These are phyloP conservation scores for Tachina lurida DNA, from an alignment of 2,888 invertebrate species.

Conservation along the genomic window DNA sequence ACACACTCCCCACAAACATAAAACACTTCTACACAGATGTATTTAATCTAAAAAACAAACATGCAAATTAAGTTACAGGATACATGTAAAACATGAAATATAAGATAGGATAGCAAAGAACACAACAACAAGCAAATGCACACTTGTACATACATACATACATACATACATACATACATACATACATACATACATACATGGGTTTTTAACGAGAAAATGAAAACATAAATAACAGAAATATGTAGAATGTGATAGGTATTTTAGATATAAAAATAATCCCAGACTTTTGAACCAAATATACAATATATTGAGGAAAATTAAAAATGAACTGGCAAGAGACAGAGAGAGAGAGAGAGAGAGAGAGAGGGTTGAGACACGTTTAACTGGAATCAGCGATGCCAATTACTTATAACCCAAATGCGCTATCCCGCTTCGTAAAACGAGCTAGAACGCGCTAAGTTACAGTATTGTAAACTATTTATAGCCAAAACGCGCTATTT, in stretches of 20 bases:
- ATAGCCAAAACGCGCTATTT: no score
- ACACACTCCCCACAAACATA: constrained; percentile 2
- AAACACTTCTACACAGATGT: not conserved
- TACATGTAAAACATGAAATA: constrained; percentile 30
- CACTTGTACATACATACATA: not conserved
- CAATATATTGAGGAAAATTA: constrained; percentile 2
- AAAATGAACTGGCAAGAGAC: not conserved
- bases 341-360: not conserved
- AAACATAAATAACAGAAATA: not conserved
- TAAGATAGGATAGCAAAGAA: not conserved
- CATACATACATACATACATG: not conserved
- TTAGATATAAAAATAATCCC: not conserved
- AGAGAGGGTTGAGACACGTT: not conserved
- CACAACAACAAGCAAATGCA: not conserved
- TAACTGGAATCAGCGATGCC: constrained; percentile 32
- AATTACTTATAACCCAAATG: no score
- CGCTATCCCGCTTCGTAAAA: no score
- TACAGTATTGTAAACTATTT: no score
- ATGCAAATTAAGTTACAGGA: constrained; percentile 36
- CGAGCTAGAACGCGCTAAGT: no score
- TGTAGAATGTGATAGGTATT: no score
- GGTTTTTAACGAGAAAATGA: not conserved
- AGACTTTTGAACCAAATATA: not conserved
- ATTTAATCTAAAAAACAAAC: constrained; percentile 34
- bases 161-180: no score